A percentile compares a stretch with the other conserved stretches of the same genome.
phyloP scores from a whole-genome alignment of 2,113 vertebrate species.

The Psilopsiagon aymara region DNA sequence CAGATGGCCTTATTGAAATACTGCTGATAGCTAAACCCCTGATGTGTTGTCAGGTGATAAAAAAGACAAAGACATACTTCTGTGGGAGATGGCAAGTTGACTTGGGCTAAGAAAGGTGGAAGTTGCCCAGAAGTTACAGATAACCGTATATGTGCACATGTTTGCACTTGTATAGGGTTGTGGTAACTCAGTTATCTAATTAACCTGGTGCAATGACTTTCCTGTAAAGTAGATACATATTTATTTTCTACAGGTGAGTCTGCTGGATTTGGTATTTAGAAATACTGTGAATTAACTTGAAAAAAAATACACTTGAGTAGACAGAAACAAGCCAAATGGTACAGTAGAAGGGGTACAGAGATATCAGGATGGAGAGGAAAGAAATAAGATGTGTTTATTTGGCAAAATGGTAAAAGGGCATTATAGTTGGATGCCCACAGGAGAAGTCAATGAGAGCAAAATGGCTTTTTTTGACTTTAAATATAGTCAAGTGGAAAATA shows the following conservation, averaged over 20 bases:
- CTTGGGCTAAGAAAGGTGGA: background rate
- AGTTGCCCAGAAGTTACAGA: background rate
- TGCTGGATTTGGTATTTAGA: background rate
- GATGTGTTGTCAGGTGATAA: background rate
- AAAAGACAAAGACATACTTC: background rate
- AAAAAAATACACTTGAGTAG: background rate
- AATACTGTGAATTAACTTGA: background rate
- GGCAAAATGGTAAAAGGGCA: background rate
- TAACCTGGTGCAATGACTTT: fast-evolving
- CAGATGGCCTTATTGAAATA: background rate
- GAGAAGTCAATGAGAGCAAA: background rate
- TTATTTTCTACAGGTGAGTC: background rate
- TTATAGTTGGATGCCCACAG: background rate
- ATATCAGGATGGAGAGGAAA: background rate
- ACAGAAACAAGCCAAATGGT: background rate
- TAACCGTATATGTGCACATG: fast-evolving
- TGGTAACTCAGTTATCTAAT: background rate
- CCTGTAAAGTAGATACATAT: fast-evolving
- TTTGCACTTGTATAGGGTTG: fast-evolving
- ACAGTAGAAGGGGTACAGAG: background rate
- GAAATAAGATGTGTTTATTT: background rate
- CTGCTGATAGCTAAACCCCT: too few relatives aligned
- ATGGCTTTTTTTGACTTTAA: background rate
- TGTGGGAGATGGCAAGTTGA: background rate
- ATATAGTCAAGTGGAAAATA: background rate